Percentiles rank a stretch among this genome's conserved stretches.
phyloP scores from a whole-genome alignment of 2,113 vertebrate genomes.

The Eublepharis macularius region DNA sequence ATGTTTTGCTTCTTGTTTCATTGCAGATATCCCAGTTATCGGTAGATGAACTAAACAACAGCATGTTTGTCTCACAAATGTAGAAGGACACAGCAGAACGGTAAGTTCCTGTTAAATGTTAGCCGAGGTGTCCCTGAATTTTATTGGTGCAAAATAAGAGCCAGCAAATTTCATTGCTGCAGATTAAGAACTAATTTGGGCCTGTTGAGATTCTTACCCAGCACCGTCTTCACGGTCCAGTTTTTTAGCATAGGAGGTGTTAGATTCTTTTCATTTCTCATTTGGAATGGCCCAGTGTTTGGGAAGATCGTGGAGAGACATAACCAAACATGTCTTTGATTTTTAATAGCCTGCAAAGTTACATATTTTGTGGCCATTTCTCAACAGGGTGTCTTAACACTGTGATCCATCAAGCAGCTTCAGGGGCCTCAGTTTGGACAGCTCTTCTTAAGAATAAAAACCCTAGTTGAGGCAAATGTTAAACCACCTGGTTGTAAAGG shows the following conservation, averaged over 20 bases:
- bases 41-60: constrained; percentile 85
- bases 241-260: background rate
- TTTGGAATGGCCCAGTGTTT: background rate
- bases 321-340: background rate
- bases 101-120: constrained; percentile 72
- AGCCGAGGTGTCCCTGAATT: background rate
- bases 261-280: background rate
- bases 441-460: background rate
- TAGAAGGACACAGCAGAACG: constrained; percentile 78
- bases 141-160: background rate
- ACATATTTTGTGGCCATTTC: background rate
- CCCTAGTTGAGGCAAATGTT: background rate
- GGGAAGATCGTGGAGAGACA: background rate
- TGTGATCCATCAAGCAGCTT: background rate
- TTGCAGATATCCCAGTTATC: constrained; percentile 84
- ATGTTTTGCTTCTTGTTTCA: constrained; percentile 65
- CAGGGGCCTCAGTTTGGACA: background rate
- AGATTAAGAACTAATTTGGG: background rate
- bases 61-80: constrained; percentile 86
- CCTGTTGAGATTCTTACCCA: background rate
- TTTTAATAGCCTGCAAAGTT: background rate
- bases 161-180: background rate
- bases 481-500: background rate
- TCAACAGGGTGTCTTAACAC: background rate
- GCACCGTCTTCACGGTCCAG: background rate